Base-by-base conservation (phyloP, 1,140 invertebrate species). In the Pygmarrhopalites habei region DNA sequence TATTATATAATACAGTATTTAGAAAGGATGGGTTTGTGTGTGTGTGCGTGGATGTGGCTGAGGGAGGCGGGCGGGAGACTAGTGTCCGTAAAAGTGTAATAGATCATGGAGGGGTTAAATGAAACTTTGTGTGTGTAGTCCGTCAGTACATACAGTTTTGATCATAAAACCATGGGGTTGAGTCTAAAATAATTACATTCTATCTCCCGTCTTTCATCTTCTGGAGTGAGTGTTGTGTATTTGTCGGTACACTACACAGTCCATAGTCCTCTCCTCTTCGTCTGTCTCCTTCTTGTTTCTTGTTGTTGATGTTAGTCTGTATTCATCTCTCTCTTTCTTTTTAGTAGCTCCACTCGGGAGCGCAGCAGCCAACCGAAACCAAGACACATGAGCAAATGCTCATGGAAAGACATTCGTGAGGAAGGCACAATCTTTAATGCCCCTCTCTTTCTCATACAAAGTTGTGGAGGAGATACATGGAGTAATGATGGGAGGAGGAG, bases 91-190 rank as follows among this genome's bases (percentile, higher is more conserved):
- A n/a, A n/a, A n/a, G n/a, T 28, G 49, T 52, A 15, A 52, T 52
- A 52, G 25, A 52, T 52, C 49, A 52, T 52, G 25, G 14, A 29
- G 7, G 49, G n/a, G 28, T 52, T 26, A 52, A 52, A 52, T 26
- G 49, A 28, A 52, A 52, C 23, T 52, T 52, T 52, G 15, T 46
- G 5, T 46, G 15, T 35, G 32, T 35, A 35, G 32, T 35, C 32
- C 32, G 5, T 35, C 15, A 35, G 5, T 35, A 35, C 15, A 35
- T 35, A 35, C 32, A 35, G 5, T 46, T 46, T 21, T n/a, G 49
- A 52, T 52, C 49, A 52, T 52, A 52, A 52, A 52, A 52, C 49
- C 49, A 52, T 52, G 49, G 49, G 49, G 49, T 52, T 52, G 49
- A 52, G 49, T 26, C 49, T 23, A n/a, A 52, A 52, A 52, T 52